Base-by-base conservation (phyloP, 2,888 invertebrate genomes). In the Parthenolecanium corni region DNA sequence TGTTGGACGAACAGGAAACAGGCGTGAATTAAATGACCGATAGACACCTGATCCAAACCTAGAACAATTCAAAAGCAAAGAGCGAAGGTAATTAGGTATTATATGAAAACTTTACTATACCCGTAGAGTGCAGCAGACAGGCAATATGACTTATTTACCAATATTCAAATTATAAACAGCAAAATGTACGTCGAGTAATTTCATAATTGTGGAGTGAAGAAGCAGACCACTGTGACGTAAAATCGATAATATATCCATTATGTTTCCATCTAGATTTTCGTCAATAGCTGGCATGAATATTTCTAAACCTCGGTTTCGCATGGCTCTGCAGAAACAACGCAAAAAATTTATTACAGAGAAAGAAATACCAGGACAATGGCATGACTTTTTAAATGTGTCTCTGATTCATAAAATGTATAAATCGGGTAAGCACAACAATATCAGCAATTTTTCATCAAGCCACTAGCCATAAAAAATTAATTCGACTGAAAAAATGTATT, bases 271-370 rank as follows among this genome's bases (percentile, higher is more conserved):
- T 20, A 57, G 36, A 51, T 73, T 72, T 18, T 36, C 31, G 21
- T 65, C 65, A 14, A 65, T 24, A 38, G 66, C 36, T 1, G 76
- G 71, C 63, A 87, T 71, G 71, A 75, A 87, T 69, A 98, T 85
- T 77, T 99, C 98, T 0, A 98, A 83, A 2, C 97, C 95, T 70
- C 98, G 81, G 74, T 99, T 99, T 65, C 97, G 81, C 98, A 99
- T 99, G 0, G 98, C 98, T 69, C 91, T 82, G 71, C 62, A 23
- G n/a, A n/a, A n/a, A n/a, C n/a, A n/a, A n/a, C n/a, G n/a, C n/a
- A n/a, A n/a, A n/a, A n/a, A n/a, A n/a, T n/a, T n/a, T n/a, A n/a
- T n/a, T n/a, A n/a, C n/a, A n/a, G n/a, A n/a, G n/a, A n/a, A n/a
- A n/a, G n/a, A n/a, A n/a, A n/a, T n/a, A n/a, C n/a, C n/a, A n/a